phyloP scores from a whole-genome alignment of 2,888 invertebrate species.

The Zygogramma bicolorata region DNA sequence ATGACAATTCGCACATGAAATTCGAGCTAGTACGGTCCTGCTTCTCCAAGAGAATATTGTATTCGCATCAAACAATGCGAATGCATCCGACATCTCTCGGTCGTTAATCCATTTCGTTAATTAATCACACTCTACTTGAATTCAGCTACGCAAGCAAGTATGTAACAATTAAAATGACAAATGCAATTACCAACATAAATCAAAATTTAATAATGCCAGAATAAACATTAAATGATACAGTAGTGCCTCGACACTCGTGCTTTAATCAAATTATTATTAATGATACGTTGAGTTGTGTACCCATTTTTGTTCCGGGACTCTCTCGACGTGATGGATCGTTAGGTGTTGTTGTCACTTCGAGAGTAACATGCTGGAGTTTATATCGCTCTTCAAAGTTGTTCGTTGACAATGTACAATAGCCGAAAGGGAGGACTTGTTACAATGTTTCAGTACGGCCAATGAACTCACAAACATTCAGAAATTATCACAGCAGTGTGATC shows the following conservation, averaged over 20 bases:
- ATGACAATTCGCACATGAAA: too few species aligned
- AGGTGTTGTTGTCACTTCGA: conserved; percentile 12
- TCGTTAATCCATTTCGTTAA: conserved; percentile 61
- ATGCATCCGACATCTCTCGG: conserved; percentile 49
- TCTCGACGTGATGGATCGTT: neutral
- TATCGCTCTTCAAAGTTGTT: neutral
- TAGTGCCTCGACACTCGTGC: conserved; percentile 16
- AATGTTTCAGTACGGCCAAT: neutral
- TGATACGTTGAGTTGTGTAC: neutral
- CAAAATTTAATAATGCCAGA: conserved; percentile 60
- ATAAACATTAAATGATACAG: conserved; percentile 58
- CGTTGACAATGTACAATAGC: neutral
- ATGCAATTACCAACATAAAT: conserved; percentile 62
- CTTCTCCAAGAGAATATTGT: conserved; percentile 21
- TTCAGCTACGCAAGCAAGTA: conserved; percentile 60
- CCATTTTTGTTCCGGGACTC: neutral
- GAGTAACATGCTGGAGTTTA: too few species aligned
- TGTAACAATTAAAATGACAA: conserved; percentile 64
- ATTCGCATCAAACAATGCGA: conserved; percentile 46
- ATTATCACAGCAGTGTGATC: too few species aligned
- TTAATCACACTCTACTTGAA: conserved; percentile 61
- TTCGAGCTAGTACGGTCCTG: neutral
- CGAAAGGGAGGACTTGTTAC: neutral
- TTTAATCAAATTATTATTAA: conserved; percentile 14
- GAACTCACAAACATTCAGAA: too few species aligned